Base-by-base conservation (phyloP, 35 echinoderm and acorn worm species). In the Holothuria glaberrima region DNA sequence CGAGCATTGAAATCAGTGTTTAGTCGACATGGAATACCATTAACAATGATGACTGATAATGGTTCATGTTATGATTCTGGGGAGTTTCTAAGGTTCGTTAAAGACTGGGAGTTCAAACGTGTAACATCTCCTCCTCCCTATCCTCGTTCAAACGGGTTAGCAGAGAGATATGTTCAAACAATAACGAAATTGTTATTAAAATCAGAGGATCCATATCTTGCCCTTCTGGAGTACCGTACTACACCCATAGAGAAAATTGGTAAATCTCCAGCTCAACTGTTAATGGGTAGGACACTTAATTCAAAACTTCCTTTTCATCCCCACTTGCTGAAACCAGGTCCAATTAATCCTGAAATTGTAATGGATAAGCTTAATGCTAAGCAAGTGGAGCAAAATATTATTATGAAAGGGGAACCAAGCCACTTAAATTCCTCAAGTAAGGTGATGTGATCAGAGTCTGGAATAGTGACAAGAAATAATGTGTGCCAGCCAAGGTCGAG, bases 31-130 rank as follows among this genome's bases (percentile, higher is more conserved):
- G 94, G 80, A 20, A 93, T 93, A 80, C 91, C 90, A 26, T 25
- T 64, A 65, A 92, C 69, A 25, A 12, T 96, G 12, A 70, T 75
- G 32, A 76, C 90, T 24, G 94, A 96, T 62, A 96, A 93, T 68
- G 94, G 91, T 48, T 91, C 94, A 67, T 87, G 89, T 35, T 95
- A 93, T 86, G 57, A 30, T 27, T 95, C 91, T 12, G 18, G 21
- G 65, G 91, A 92, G 34, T 93, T 97, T 33, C 22, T 22, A 30
- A 24, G 54, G 30, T 95, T 92, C 77, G 58, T 58, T 33, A 48
- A 27, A 85, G 77, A 76, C 12, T 95, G 81, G n/a, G 58, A 72
- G 7, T 63, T 93, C 9, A 3, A 48, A 58, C 94, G 90, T 90
- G 41, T 66, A 14, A 95, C 94, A 25, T 87, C 81, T 18, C 80